Base-by-base conservation (phyloP, 2,888 invertebrate species). In the Petrolisthes manimaculis region DNA sequence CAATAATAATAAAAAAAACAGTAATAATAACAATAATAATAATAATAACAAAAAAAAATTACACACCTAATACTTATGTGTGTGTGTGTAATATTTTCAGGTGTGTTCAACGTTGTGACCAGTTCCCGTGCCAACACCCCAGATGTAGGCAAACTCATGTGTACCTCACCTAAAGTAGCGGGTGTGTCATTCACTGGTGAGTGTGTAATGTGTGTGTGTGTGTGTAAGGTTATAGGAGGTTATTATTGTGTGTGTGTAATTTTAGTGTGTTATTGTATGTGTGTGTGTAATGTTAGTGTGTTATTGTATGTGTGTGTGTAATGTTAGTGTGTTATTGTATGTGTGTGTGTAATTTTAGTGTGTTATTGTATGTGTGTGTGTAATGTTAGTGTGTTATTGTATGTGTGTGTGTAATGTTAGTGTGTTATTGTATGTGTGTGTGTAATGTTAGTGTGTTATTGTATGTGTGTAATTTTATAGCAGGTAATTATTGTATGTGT, bases 151-250 rank as follows among this genome's bases (percentile, higher is more conserved):
- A 95, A 96, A 93, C 94, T 96, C 24, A 93, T 99, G 81, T 99
- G 99, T 93, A 95, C 96, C 92, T 96, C 96, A 93, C 95, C 96
- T 5, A 94, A 95, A 92, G 95, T 99, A 69, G 95, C 96, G 79
- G 97, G 96, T 69, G 95, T 99, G 88, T 99, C 99, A 5, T 99
- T 99, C 93, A 99, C 99, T 5, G 97, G 97, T 78, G 71, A 69
- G 82, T 37, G 37, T 37, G 37, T 37, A 37, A 37, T 37, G 37
- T 1, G 37, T 37, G 37, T 37, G 37, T 37, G 37, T 1, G 37
- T 37, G 37, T 37, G 37, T 69, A 37, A 37, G 0, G 37, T 37
- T 37, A 37, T 37, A 37, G n/a, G n/a, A n/a, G n/a, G n/a, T n/a
- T n/a, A n/a, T n/a, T n/a, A n/a, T n/a, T n/a, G 37, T 37, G 37